phyloP scores from a whole-genome alignment of 2,888 invertebrate genomes.

The Oeneis ivallda region DNA sequence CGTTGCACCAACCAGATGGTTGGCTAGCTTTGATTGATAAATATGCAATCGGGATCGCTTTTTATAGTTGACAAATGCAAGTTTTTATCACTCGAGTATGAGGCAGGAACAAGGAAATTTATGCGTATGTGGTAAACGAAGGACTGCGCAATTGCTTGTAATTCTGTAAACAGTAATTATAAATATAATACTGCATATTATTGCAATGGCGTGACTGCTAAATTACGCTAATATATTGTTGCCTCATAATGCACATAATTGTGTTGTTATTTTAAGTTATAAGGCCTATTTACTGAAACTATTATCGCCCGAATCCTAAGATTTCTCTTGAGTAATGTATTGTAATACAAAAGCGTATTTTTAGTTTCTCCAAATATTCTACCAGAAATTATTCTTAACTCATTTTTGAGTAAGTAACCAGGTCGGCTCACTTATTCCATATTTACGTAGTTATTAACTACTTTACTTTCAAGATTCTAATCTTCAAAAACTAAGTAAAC shows the following conservation, averaged over 20 bases:
- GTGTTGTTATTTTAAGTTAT: background rate
- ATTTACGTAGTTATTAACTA: too few species aligned
- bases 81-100: slow-evolving; percentile 3
- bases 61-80: slow-evolving; percentile 14
- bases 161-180: slow-evolving; percentile 30
- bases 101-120: slow-evolving; percentile 32
- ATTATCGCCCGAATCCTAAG: background rate
- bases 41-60: slow-evolving; percentile 24
- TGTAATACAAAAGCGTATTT: background rate
- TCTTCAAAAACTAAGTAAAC: background rate
- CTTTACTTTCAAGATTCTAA: background rate
- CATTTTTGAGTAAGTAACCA: too few species aligned
- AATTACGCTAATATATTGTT: slow-evolving; percentile 16
- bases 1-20: slow-evolving; percentile 32
- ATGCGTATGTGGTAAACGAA: slow-evolving; percentile 34
- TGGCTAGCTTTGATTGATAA: slow-evolving; percentile 31
- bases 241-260: background rate
- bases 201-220: slow-evolving; percentile 5
- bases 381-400: background rate
- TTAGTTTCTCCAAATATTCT: background rate
- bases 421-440: too few species aligned
- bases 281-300: background rate
- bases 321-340: background rate
- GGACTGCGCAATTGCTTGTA: slow-evolving; percentile 27
- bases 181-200: slow-evolving; percentile 30